A percentile compares a stretch with the other conserved stretches of the same genome.
phyloP scores from a whole-genome alignment of 2,888 invertebrate species.

The Embidobia sp. region DNA sequence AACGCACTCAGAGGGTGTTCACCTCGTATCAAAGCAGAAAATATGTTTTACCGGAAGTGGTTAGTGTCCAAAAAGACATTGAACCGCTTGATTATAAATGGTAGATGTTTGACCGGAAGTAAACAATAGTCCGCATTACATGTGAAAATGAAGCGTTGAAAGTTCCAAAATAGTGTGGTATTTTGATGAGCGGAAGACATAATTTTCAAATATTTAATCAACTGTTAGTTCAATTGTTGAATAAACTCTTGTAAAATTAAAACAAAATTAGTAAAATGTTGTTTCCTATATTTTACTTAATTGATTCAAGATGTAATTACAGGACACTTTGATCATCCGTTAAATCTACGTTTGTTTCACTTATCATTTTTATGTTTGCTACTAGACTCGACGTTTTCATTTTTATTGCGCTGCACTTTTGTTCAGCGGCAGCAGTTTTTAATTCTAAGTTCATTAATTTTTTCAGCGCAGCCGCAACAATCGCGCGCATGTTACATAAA shows the following conservation, averaged over 20 bases:
- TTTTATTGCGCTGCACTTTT: conserved; percentile 1
- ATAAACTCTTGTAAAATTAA: not conserved
- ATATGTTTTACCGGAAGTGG: conserved; percentile 57
- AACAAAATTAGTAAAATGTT: too few relatives aligned
- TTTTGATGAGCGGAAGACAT: not conserved
- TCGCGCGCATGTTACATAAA: conserved; percentile 33
- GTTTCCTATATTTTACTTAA: too few relatives aligned
- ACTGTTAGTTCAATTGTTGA: not conserved
- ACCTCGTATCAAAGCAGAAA: conserved; percentile 45
- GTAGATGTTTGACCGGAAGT: conserved; percentile 41
- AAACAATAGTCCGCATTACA: conserved; percentile 16
- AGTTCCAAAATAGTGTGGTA: conserved; percentile 13
- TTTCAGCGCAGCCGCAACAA: not conserved
- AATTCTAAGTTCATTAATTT: conserved; percentile 21
- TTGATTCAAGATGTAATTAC: too few relatives aligned
- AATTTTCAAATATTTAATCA: not conserved
- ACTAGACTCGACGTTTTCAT: not conserved
- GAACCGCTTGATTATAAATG: conserved; percentile 33
- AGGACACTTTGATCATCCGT: too few relatives aligned
- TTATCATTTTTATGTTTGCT: too few relatives aligned
- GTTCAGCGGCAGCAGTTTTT: too few relatives aligned
- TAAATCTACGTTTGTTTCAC: too few relatives aligned
- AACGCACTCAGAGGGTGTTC: conserved; percentile 25
- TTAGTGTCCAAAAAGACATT: conserved; percentile 48
- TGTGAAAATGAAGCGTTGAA: conserved; percentile 23